phyloP scores from a whole-genome alignment of 92 coral and sea anemone species.

The Phenganax subtilis region DNA sequence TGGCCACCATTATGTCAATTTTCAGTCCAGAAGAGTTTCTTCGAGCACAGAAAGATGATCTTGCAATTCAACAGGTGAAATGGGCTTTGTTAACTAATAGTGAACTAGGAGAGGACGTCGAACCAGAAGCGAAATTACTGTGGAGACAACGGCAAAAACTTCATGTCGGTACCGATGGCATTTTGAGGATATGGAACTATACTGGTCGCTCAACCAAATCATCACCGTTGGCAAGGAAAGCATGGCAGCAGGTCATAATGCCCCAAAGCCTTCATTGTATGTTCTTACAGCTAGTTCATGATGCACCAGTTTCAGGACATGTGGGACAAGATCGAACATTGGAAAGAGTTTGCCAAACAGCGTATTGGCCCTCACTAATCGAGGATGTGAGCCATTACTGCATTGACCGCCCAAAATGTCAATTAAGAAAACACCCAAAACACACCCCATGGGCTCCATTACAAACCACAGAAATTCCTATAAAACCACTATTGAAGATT shows the following conservation, averaged over 20 bases:
- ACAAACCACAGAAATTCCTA: conserved; percentile 2
- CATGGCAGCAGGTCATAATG: too few species aligned
- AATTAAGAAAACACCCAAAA: not conserved
- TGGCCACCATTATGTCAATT: conserved; percentile 14
- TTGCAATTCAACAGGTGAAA: conserved; percentile 7
- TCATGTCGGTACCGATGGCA: too few species aligned
- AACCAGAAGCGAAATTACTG: conserved; percentile 10
- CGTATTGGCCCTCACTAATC: too few species aligned
- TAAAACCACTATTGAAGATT: conserved; percentile 10
- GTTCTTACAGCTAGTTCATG: too few species aligned
- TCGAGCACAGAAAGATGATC: conserved; percentile 6
- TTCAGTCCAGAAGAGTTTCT: conserved; percentile 20
- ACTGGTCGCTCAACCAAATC: too few species aligned
- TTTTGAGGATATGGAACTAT: too few species aligned
- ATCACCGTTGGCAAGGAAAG: not conserved
- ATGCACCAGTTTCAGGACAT: too few species aligned
- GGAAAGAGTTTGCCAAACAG: too few species aligned
- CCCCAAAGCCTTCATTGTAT: too few species aligned
- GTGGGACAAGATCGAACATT: too few species aligned
- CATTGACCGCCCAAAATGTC: not conserved
- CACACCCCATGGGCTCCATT: conserved; percentile 17
- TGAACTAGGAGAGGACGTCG: not conserved
- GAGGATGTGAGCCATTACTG: too few species aligned
- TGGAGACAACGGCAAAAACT: conserved; percentile 25
- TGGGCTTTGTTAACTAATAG: too few species aligned